Base-by-base conservation (phyloP, 2,113 vertebrate species). In the Cyphomyrus plagiostoma region DNA sequence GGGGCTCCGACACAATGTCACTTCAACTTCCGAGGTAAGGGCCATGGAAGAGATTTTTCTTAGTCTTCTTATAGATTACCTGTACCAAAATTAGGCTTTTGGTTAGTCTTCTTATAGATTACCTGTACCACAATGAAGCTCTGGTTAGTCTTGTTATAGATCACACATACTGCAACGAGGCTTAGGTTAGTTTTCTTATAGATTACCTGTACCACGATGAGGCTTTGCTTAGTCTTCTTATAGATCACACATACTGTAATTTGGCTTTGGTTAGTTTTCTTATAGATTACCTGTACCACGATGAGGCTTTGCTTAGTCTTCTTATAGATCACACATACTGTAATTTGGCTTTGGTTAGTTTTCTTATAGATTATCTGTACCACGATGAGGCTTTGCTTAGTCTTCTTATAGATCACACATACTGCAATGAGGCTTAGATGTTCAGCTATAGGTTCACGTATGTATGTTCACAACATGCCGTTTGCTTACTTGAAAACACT, bases 21-120 rank as follows among this genome's bases (percentile, higher is more conserved):
- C 94, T 98, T 98, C 92, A 95, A 96, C 94, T 97, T 97, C 91
- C 96, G 96, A 97, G 98, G 97, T 98, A 94, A 97, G 96, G 39
- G 11, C 50, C 13, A 26, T 35, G 49, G 7, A 3, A 35, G 23
- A 66, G 62, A n/a, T 8, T 62, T 10, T n/a, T 42, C 42, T 46
- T 84, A 42, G 82, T 45, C 1, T 48, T 84, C 19, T 42, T 9
- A 23, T 26, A 46, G 39, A 9, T 17, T 9, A 46, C 45, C 9
- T 0, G 3, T 42, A 46, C 19, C 17, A 3, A 3, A 8, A 23
- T 21, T 19, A 83, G 19, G 11, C 0, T 46, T 49, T 49, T 49
- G 48, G 2, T 49, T 49, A 11, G 48, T 49, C 0, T 49, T 13
- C 48, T 49, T 49, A 49, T 49, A 49, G 48, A 49, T 49, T 49